A percentile compares a stretch with the other conserved stretches of the same genome.
These are phyloP conservation scores for Lasiurus cinereus DNA, from an alignment of 2,113 vertebrate genomes.

Conservation along the genomic window DNA sequence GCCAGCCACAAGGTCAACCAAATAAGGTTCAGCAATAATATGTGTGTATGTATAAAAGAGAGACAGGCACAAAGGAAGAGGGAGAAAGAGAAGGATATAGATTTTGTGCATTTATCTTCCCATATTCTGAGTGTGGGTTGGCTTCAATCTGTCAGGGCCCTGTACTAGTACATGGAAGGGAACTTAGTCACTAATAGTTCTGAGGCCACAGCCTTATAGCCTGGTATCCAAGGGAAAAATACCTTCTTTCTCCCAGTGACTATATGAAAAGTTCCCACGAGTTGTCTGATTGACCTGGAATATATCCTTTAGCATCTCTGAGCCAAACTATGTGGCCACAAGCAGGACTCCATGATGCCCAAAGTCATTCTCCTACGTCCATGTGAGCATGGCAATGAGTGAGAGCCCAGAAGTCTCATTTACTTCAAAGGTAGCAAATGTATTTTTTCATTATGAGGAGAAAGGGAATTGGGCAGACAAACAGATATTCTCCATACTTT, in stretches of 20 bases:
- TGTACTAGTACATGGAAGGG: not conserved
- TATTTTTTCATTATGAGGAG: not conserved
- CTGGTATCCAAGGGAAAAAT: not conserved
- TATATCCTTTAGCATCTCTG: not conserved
- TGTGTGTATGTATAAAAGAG: fast-evolving
- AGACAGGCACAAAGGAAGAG: not conserved
- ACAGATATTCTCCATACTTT: not conserved
- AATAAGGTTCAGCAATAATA: not conserved
- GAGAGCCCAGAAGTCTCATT: not conserved
- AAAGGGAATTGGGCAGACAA: not conserved
- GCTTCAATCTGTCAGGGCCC: not conserved
- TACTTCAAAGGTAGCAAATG: not conserved
- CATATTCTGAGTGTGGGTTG: not conserved
- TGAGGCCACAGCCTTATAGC: not conserved
- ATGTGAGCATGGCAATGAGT: not conserved
- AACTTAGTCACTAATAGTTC: not conserved
- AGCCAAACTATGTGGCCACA: not conserved
- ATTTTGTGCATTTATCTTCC: not conserved
- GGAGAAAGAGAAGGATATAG: not conserved
- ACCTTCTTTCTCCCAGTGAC: not conserved
- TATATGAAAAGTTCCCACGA: not conserved
- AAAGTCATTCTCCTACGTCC: not conserved
- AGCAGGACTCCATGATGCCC: not conserved
- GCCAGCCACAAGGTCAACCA: not conserved
- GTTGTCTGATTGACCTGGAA: not conserved